Evolutionary conservation across 2,113 vertebrate genomes (phyloP).

Genomic region (Alligator mississippiensis): DNA sequence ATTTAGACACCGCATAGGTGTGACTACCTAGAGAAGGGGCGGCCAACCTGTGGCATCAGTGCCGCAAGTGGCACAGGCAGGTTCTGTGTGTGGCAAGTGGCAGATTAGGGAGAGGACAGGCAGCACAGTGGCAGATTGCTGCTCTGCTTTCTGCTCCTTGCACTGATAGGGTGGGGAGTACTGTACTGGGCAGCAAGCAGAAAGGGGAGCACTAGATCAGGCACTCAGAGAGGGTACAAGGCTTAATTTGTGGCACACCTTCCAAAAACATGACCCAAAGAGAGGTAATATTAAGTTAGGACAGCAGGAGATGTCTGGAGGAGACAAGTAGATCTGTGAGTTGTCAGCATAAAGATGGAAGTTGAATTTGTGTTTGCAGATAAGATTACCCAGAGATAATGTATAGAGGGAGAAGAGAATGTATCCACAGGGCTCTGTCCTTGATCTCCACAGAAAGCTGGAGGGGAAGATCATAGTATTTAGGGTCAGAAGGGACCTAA

Average conservation of each 20-base stretch:
- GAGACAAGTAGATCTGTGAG: background rate
- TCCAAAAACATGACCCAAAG: too few relatives aligned
- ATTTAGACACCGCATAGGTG: background rate
- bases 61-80: too few relatives aligned
- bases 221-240: too few relatives aligned
- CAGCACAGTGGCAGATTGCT: background rate
- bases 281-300: background rate
- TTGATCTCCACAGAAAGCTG: too few relatives aligned
- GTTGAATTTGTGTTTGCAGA: background rate
- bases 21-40: background rate
- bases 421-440: too few relatives aligned
- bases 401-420: background rate
- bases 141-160: background rate
- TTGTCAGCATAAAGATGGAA: background rate
- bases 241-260: too few relatives aligned
- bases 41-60: background rate
- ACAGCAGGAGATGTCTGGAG: background rate
- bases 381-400: background rate
- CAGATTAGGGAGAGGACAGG: too few relatives aligned
- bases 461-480: too few relatives aligned
- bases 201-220: background rate
- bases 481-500: too few relatives aligned
- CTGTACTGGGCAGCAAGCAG: background rate
- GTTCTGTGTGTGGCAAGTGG: too few relatives aligned
- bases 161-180: background rate